Evolutionary conservation across 2,888 invertebrate species (phyloP), one percentile per base, ranked within the genome.

Genomic region (Protophormia terraenovae): DNA sequence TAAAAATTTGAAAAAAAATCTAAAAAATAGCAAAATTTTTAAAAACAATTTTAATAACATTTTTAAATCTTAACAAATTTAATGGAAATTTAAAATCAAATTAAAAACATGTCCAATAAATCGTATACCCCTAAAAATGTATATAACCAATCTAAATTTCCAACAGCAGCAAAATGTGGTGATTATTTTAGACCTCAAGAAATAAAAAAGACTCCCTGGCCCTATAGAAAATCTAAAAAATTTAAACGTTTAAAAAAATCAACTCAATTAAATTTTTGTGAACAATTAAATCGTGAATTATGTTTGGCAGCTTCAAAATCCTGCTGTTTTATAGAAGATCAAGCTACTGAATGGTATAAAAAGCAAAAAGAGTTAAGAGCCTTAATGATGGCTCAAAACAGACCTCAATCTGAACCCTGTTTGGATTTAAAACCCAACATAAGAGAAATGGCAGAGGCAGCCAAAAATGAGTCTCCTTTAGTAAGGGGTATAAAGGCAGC

Each of bases 311-410:
- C 83, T 1, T 45, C 73, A 6, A 86, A 86, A 24, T 84, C 86
- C 0, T 71, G 81, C 29, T 82, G 79, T 47, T 81, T 79, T n/a
- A 77, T 86, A 16, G 45, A 84, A 29, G 88, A 87, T 35, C 76
- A 58, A 2, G 86, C 86, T n/a, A 86, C 86, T 3, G 16, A 53
- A 19, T 87, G 87, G 87, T 87, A 80, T 50, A 41, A 73, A 22
- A 1, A 55, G 3, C 87, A 88, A 72, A 81, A 77, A 38, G 14
- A 55, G 8, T 4, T 55, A 22, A 60, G 22, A 58, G 55, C 6
- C 12, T 16, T 12, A 27, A 35, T 19, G 72, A 29, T 27, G 12
- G 24, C 45, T 14, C 14, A 58, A 16, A 4, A 12, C 3, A 24
- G 47, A 35, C 5, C 45, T 3, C 41, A 69, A 7, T 53, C 27